These are phyloP conservation scores for Chorisops tibialis DNA, from an alignment of 2,888 invertebrate genomes.

Conservation along the genomic window DNA sequence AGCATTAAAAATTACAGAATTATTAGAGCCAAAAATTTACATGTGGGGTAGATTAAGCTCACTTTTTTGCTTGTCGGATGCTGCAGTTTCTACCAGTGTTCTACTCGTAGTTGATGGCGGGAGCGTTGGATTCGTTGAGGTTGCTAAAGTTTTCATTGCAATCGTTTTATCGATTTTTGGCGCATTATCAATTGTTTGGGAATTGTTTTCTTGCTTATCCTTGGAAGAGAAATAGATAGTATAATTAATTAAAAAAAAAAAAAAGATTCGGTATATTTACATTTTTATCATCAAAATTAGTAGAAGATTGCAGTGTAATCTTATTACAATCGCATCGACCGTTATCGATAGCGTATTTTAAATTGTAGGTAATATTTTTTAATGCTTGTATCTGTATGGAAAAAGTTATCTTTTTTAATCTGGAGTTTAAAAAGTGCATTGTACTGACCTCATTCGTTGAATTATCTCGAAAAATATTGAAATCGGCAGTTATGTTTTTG, in stretches of 20 bases:
- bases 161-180: too few species aligned
- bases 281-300: too few species aligned
- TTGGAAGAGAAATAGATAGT: background rate
- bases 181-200: too few species aligned
- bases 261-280: background rate
- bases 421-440: background rate
- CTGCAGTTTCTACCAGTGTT: background rate
- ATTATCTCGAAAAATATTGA: constrained; percentile 40
- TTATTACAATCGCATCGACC: constrained; percentile 22
- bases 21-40: too few species aligned
- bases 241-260: background rate
- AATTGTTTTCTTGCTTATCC: too few species aligned
- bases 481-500: constrained; percentile 39
- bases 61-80: constrained; percentile 8
- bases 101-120: background rate
- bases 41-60: too few species aligned
- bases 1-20: constrained; percentile 2
- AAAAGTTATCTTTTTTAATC: background rate
- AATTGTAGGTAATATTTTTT: constrained; percentile 20
- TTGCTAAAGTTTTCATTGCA: too few species aligned
- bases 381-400: constrained; percentile 22
- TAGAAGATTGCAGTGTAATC: constrained; percentile 14
- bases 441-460: constrained; percentile 43
- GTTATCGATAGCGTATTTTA: constrained; percentile 18
- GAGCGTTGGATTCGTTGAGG: too few species aligned